Conservation (phyloP, 2,888 invertebrate genomes). For the Patella depressa region DNA sequence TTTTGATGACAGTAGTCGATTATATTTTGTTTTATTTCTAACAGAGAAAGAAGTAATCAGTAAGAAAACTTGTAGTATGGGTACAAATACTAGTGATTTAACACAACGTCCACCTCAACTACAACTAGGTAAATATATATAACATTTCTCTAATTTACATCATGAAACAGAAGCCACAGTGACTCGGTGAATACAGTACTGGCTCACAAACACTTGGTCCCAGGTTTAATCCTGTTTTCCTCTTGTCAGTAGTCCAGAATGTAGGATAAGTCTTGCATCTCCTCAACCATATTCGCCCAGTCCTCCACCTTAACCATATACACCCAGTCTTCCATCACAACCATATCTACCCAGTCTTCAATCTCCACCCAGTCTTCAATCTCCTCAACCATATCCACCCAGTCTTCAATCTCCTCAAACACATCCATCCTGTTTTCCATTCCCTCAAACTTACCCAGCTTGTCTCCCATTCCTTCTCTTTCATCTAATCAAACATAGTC, state of each 20-base stretch:
- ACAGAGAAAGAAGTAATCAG: constrained; percentile 16
- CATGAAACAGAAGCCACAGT: too few relatives aligned
- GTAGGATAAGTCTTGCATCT: too few relatives aligned
- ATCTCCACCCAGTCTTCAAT: too few relatives aligned
- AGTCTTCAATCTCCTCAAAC: background rate
- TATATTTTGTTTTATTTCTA: background rate
- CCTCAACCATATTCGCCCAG: too few relatives aligned
- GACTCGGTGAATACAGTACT: too few relatives aligned
- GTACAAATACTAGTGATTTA: constrained; percentile 48
- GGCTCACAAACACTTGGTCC: too few relatives aligned
- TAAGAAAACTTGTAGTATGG: constrained; percentile 41
- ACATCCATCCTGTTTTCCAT: constrained; percentile 18
- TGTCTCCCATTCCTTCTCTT: background rate
- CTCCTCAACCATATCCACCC: background rate
- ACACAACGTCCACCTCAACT: background rate
- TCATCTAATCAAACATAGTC: background rate
- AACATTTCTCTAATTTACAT: too few relatives aligned
- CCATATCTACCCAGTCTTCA: background rate
- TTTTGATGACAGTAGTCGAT: background rate
- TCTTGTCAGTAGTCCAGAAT: too few relatives aligned
- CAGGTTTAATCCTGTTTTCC: too few relatives aligned
- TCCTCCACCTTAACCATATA: too few relatives aligned
- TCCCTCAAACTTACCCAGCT: constrained; percentile 21
- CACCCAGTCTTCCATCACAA: too few relatives aligned
- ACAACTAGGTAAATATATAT: too few relatives aligned